Conservation (phyloP, 2,888 invertebrate species). For the Parasteatoda lunata region DNA sequence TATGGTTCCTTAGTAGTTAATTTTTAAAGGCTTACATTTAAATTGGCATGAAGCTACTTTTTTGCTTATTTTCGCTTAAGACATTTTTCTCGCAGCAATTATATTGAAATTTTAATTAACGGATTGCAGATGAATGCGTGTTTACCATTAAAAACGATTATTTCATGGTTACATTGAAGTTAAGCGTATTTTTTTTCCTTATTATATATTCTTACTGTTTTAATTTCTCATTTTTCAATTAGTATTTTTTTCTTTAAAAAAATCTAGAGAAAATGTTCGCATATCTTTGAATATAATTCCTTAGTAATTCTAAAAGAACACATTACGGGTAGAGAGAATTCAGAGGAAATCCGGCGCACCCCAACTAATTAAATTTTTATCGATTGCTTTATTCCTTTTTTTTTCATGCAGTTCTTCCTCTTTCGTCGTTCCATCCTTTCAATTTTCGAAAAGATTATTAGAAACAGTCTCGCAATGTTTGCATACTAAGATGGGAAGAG, state of each 20-base stretch:
- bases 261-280: slow-evolving; percentile 19
- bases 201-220: no score
- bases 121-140: no score
- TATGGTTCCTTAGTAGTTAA: no score
- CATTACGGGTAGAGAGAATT: neutral
- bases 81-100: no score
- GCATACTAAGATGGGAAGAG: neutral
- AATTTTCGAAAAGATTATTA: slow-evolving; percentile 60
- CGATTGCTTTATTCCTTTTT: slow-evolving; percentile 39
- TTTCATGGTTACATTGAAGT: no score
- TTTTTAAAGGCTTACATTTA: no score
- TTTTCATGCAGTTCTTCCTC: neutral
- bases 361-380: slow-evolving; percentile 67
- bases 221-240: slow-evolving; percentile 51
- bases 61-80: no score
- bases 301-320: slow-evolving; percentile 18
- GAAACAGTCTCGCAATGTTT: slow-evolving; percentile 45
- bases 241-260: slow-evolving; percentile 20
- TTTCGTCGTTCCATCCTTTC: slow-evolving; percentile 33
- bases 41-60: no score
- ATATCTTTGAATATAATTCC: slow-evolving; percentile 20
- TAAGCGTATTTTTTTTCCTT: no score
- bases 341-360: slow-evolving; percentile 2
- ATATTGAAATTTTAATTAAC: no score
- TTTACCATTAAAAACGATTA: no score